phyloP scores from a whole-genome alignment of 2,113 vertebrate species.

The Thamnaconus septentrionalis region DNA sequence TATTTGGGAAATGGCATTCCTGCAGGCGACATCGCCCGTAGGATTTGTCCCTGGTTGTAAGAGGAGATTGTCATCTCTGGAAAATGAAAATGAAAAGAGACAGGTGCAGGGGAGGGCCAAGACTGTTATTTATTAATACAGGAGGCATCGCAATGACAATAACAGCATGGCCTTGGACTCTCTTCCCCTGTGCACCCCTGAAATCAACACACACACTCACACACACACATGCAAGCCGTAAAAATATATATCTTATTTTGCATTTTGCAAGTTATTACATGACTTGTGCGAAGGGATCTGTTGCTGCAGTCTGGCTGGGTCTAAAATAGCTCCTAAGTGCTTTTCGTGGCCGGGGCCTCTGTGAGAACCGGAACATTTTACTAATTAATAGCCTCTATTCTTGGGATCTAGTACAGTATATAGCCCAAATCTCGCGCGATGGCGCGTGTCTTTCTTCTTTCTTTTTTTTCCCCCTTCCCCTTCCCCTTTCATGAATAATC shows the following conservation, averaged over 20 bases:
- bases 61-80: conserved; percentile 40
- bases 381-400: conserved; percentile 56
- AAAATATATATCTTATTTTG: too few species aligned
- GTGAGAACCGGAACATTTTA: conserved; percentile 39
- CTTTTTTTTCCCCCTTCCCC: too few species aligned
- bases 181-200: not conserved
- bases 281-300: conserved; percentile 41
- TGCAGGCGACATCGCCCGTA: conserved; percentile 10
- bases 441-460: too few species aligned
- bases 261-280: conserved; percentile 2
- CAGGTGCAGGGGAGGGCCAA: conserved; percentile 26
- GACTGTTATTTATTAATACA: conserved; percentile 48
- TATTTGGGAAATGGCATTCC: conserved; percentile 37
- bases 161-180: conserved; percentile 54
- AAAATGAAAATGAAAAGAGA: conserved; percentile 20
- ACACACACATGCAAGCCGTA: too few species aligned
- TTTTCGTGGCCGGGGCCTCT: conserved; percentile 12
- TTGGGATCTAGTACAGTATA: conserved; percentile 12
- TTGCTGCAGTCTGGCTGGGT: conserved; percentile 32
- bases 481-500: conserved; percentile 12
- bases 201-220: not conserved
- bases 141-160: conserved; percentile 41
- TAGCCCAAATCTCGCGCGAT: too few species aligned
- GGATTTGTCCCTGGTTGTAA: conserved; percentile 13
- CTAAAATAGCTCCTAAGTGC: conserved; percentile 58